phyloP scores from a whole-genome alignment of 1,140 invertebrate genomes.

The Dreissena rostriformis region DNA sequence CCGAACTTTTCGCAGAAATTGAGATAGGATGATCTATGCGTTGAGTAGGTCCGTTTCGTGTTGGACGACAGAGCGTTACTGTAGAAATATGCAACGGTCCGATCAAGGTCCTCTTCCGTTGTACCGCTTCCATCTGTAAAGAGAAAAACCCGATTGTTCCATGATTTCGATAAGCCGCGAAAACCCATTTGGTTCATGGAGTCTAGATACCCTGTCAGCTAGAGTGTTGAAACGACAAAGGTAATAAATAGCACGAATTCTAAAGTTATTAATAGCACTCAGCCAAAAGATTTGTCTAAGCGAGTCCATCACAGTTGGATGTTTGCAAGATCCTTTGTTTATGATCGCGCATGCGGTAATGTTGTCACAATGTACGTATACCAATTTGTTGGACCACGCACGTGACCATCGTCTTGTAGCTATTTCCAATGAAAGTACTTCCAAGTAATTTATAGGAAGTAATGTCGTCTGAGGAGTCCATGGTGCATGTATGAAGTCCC shows the following conservation, averaged over 20 bases:
- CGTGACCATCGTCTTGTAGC: neutral
- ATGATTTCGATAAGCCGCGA: neutral
- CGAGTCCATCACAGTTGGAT: constrained; percentile 3
- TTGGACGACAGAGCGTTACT: too few relatives aligned
- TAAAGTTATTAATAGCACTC: constrained; percentile 7
- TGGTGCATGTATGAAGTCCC: constrained; percentile 3
- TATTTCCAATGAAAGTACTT: neutral
- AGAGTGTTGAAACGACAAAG: neutral
- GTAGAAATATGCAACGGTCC: too few relatives aligned
- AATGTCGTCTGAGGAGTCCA: neutral
- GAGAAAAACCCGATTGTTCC: neutral
- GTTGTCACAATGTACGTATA: constrained; percentile 17
- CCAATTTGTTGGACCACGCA: neutral
- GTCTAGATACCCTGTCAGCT: neutral
- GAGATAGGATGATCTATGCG: too few relatives aligned
- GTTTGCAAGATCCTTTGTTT: constrained; percentile 20
- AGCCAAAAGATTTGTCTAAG: constrained; percentile 5
- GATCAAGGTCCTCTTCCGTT: neutral
- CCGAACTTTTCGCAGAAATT: too few relatives aligned
- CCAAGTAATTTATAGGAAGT: constrained; percentile 16
- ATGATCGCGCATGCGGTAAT: constrained; percentile 13
- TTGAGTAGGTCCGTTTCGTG: too few relatives aligned
- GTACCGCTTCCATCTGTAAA: neutral
- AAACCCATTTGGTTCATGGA: neutral
- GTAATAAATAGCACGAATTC: neutral